Evolutionary conservation across 2,113 vertebrate genomes (phyloP).

Genomic region (Perca flavescens): DNA sequence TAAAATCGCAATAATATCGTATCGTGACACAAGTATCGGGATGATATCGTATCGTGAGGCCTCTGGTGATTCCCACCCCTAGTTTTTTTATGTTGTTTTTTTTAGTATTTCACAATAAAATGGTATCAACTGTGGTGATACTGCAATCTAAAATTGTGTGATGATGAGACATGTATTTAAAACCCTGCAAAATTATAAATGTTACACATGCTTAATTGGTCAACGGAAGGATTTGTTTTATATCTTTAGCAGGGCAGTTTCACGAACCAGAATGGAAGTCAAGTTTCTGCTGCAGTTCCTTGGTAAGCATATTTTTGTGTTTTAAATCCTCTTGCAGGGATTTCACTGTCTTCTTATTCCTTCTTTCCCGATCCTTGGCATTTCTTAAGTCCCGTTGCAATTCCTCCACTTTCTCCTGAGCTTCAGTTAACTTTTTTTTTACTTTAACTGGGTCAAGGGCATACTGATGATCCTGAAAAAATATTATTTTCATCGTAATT

Average conservation of each 20-base stretch:
- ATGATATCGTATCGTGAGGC: too few relatives aligned
- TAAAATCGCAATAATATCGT: too few relatives aligned
- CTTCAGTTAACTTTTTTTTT: neutral
- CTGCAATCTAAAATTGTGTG: neutral
- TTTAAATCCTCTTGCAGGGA: neutral
- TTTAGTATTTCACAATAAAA: too few relatives aligned
- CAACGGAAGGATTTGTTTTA: neutral
- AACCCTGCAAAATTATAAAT: neutral
- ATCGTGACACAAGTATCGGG: too few relatives aligned
- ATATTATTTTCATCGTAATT: too few relatives aligned
- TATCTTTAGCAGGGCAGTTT: neutral
- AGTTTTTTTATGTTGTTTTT: too few relatives aligned
- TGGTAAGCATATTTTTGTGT: neutral
- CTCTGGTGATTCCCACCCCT: too few relatives aligned
- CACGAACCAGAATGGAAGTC: neutral
- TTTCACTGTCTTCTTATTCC: neutral
- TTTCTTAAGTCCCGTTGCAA: neutral
- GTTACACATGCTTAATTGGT: neutral
- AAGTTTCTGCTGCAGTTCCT: neutral
- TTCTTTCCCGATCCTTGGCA: conserved; percentile 1
- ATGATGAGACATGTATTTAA: neutral
- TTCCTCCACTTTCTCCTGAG: neutral
- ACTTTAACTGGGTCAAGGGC: conserved; percentile 4
- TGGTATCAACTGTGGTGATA: too few relatives aligned
- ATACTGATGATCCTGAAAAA: conserved; percentile 6